Conservation (phyloP, 2,888 invertebrate genomes). For the Acanthosepion esculentum region DNA sequence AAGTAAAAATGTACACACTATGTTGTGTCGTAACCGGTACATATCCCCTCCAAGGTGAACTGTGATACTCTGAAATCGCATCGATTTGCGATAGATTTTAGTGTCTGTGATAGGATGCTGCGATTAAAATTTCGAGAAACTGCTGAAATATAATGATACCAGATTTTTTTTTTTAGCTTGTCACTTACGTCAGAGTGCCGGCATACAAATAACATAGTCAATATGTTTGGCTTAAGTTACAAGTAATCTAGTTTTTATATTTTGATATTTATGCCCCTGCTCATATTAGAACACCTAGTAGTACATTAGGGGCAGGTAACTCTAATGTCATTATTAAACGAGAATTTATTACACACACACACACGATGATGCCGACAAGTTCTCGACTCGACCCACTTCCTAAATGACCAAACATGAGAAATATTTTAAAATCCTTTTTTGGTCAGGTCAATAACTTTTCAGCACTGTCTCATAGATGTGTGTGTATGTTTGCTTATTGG, state of each 20-base stretch:
- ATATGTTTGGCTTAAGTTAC: background rate
- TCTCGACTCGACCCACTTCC: too few relatives aligned
- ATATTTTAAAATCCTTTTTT: too few relatives aligned
- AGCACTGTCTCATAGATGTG: too few relatives aligned
- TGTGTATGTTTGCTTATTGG: too few relatives aligned
- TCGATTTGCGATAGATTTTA: background rate
- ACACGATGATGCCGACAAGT: too few relatives aligned
- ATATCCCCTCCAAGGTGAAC: background rate
- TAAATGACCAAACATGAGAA: too few relatives aligned
- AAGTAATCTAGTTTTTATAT: background rate
- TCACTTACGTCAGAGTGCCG: background rate
- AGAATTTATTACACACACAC: background rate
- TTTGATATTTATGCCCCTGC: background rate
- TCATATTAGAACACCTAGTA: background rate
- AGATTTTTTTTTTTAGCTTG: background rate
- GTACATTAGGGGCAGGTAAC: background rate
- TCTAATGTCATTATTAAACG: background rate
- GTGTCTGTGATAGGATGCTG: background rate
- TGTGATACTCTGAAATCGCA: background rate
- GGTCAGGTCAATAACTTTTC: too few relatives aligned
- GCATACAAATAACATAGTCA: background rate
- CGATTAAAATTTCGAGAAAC: background rate
- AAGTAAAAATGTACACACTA: too few relatives aligned
- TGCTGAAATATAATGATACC: background rate
- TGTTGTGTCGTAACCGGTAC: background rate